Evolutionary conservation across 2,113 vertebrate species (phyloP).

Genomic region (Edolisoma coerulescens): DNA sequence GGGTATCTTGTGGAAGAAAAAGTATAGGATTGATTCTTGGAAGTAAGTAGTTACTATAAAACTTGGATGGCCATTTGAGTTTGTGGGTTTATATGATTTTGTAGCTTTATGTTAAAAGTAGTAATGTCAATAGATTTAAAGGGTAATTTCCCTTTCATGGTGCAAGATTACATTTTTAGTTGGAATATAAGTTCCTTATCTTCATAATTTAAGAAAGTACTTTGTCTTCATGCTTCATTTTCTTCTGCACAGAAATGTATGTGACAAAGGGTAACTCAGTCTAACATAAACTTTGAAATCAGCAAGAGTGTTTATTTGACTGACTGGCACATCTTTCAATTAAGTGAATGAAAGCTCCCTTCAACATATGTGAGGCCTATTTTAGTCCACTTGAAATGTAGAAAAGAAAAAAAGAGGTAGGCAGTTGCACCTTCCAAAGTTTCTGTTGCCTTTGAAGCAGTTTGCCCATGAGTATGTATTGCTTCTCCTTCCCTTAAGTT

Average conservation of each 20-base stretch:
- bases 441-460: background rate
- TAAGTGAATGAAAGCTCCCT: background rate
- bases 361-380: background rate
- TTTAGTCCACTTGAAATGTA: background rate
- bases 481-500: background rate
- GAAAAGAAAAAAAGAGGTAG: background rate
- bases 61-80: background rate
- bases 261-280: background rate
- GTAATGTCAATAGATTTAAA: background rate
- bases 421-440: background rate
- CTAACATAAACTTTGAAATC: background rate
- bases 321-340: background rate
- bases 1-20: background rate
- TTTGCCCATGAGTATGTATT: background rate
- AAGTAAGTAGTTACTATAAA: background rate
- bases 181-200: background rate
- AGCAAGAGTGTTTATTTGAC: background rate
- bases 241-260: background rate
- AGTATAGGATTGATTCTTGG: slow-evolving; percentile 25
- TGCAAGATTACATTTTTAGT: background rate
- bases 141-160: background rate
- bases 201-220: background rate
- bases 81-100: background rate
- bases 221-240: background rate
- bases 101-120: background rate